Percentiles rank a stretch among this genome's conserved stretches.
Conservation (phyloP, 2,888 invertebrate genomes). For the Himalopsyche japonica region DNA sequence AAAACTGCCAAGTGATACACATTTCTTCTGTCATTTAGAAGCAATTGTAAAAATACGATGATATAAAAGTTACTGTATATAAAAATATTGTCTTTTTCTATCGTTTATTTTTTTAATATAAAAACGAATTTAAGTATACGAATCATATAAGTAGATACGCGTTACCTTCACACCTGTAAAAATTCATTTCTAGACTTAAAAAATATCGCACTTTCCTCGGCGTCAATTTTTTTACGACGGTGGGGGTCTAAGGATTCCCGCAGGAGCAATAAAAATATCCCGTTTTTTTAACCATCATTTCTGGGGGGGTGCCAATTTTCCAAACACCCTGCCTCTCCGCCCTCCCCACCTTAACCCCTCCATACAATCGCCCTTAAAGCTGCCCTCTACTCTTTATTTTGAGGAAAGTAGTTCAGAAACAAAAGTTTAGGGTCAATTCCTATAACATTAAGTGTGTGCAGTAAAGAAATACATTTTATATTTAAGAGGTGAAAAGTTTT, state of each 20-base stretch:
- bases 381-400: background rate
- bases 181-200: background rate
- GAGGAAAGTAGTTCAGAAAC: background rate
- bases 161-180: conserved; percentile 11
- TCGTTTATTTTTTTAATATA: too few species aligned
- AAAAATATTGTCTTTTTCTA: too few species aligned
- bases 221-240: conserved; percentile 25
- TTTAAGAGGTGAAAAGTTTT: too few species aligned
- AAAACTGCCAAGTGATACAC: too few species aligned
- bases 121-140: too few species aligned
- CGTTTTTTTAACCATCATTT: conserved; percentile 39
- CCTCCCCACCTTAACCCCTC: background rate
- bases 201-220: background rate
- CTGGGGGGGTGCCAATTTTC: conserved; percentile 11
- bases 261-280: conserved; percentile 39
- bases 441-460: background rate
- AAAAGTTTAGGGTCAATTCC: background rate
- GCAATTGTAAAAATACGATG: too few species aligned
- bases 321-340: background rate
- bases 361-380: background rate
- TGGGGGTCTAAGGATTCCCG: conserved; percentile 30
- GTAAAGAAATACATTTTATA: too few species aligned
- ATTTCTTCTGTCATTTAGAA: too few species aligned
- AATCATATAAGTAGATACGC: too few species aligned
- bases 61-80: too few species aligned